These are phyloP conservation scores for Cranoglanis bouderius DNA, from an alignment of 2,113 vertebrate species.

Conservation along the genomic window DNA sequence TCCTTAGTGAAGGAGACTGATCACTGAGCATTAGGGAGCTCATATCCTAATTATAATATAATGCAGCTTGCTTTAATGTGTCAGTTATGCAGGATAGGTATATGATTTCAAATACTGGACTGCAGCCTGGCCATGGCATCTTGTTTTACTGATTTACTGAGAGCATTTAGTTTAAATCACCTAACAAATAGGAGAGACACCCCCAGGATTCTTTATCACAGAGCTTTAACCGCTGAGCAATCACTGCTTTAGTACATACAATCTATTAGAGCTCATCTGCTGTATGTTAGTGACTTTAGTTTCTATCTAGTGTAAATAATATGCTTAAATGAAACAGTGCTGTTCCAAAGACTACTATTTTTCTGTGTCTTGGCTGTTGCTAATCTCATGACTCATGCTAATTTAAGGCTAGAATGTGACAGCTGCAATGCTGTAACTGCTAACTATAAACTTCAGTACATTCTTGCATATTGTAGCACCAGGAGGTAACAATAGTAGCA, in stretches of 20 bases:
- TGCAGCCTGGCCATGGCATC: background rate
- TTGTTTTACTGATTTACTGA: background rate
- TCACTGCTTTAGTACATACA: background rate
- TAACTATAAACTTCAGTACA: conserved; percentile 26
- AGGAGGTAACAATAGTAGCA: background rate
- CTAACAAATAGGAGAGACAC: background rate
- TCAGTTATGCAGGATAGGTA: background rate
- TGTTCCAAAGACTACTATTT: background rate
- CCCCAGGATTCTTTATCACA: background rate
- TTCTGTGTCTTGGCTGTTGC: conserved; percentile 23
- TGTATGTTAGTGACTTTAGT: background rate
- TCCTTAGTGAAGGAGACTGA: background rate
- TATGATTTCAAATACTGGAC: background rate
- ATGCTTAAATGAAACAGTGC: background rate
- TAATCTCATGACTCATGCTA: conserved; percentile 26
- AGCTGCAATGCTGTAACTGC: conserved; percentile 25
- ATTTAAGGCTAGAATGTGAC: conserved; percentile 39
- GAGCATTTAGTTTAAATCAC: background rate
- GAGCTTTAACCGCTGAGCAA: background rate
- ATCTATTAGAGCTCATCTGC: background rate
- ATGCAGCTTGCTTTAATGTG: background rate
- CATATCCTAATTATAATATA: background rate
- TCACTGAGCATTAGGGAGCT: background rate
- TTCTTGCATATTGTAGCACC: conserved; percentile 31
- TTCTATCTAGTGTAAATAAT: background rate